These are phyloP conservation scores for Globicephala melas DNA, from an alignment of 2,113 vertebrate species.

Conservation along the genomic window DNA sequence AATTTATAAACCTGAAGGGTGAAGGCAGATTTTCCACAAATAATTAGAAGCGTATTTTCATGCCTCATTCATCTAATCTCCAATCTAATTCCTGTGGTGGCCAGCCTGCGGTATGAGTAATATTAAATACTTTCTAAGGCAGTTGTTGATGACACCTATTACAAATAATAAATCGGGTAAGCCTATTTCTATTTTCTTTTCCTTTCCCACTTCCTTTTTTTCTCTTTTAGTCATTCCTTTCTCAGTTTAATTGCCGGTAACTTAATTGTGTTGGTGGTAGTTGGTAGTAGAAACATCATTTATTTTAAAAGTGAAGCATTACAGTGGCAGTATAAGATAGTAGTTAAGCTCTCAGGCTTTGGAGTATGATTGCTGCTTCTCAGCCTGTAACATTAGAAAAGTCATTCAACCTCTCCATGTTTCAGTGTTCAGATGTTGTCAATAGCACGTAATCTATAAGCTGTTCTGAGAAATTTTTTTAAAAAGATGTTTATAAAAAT, in stretches of 20 bases:
- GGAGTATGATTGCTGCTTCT: background rate
- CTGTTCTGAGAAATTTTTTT: background rate
- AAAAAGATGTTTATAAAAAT: too few relatives aligned
- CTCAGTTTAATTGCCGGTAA: background rate
- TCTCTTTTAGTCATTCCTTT: background rate
- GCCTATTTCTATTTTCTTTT: background rate
- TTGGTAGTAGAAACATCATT: background rate
- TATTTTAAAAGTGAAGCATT: background rate
- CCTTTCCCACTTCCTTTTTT: background rate
- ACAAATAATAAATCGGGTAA: background rate
- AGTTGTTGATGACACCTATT: background rate
- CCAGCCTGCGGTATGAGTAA: too few relatives aligned
- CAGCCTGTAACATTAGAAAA: background rate
- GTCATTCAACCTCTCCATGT: background rate
- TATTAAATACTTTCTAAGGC: background rate
- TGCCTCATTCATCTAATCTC: background rate
- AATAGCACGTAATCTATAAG: background rate
- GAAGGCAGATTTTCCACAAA: background rate
- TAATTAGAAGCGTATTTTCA: background rate
- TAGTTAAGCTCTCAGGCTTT: background rate
- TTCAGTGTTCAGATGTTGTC: background rate
- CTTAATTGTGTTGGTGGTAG: background rate
- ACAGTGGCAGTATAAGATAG: background rate
- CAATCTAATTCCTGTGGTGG: rapidly evolving
- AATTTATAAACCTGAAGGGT: background rate